Percentiles rank a stretch among this genome's conserved stretches.
These are phyloP conservation scores for Leucosticte australis DNA, from an alignment of 2,113 vertebrate species.

Conservation along the genomic window DNA sequence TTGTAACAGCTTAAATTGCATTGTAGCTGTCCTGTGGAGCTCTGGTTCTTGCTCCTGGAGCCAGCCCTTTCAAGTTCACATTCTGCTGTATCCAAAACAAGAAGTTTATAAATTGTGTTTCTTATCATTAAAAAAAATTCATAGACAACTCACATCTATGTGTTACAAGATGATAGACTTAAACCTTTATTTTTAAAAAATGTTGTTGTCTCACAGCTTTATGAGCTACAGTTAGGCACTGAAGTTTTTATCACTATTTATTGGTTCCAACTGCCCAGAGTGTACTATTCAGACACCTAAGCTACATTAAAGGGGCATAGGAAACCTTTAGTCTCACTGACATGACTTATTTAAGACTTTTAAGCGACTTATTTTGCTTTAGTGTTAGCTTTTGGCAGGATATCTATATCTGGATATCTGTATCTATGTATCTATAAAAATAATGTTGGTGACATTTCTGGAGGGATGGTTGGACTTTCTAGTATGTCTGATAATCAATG, in stretches of 20 bases:
- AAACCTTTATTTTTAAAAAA: neutral
- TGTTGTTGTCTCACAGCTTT: neutral
- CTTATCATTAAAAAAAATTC: neutral
- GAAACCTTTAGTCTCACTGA: neutral
- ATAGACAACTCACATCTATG: neutral
- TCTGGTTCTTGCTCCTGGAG: neutral
- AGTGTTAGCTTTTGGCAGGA: neutral
- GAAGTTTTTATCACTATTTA: neutral
- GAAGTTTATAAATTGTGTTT: neutral
- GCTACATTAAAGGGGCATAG: neutral
- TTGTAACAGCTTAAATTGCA: neutral
- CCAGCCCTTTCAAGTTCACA: neutral
- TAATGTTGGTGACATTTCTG: neutral
- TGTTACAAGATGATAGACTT: neutral
- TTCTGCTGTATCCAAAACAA: neutral
- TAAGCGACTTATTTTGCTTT: neutral
- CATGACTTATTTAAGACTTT: neutral
- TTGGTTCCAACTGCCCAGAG: neutral
- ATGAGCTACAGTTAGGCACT: neutral
- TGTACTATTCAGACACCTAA: neutral
- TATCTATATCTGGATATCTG: neutral
- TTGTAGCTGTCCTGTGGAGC: neutral
- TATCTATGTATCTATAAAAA: too few relatives aligned
- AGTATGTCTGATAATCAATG: neutral
- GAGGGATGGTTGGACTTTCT: neutral